These are phyloP conservation scores for Sebastes minor DNA, from an alignment of 2,797 vertebrate genomes.

Conservation along the genomic window DNA sequence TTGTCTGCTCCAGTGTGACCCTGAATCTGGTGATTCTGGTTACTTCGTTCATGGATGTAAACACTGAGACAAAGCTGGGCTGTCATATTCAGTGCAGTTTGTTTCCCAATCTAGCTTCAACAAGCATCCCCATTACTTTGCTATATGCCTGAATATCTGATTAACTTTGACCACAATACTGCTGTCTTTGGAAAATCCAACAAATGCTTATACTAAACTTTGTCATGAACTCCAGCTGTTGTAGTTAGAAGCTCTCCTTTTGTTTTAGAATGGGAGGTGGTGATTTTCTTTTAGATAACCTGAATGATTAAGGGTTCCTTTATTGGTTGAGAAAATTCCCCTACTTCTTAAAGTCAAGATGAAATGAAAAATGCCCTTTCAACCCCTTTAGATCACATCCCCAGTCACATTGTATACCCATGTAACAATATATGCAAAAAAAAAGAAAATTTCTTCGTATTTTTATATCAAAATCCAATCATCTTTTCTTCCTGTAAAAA, in stretches of 20 bases:
- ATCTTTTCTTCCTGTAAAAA: too few species aligned
- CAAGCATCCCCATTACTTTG: background rate
- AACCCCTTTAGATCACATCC: too few species aligned
- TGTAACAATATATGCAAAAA: too few species aligned
- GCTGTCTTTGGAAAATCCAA: background rate
- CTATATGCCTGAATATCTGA: background rate
- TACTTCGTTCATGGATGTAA: background rate
- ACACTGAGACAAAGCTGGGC: background rate
- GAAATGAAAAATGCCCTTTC: too few species aligned
- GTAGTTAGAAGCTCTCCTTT: background rate
- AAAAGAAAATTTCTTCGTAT: too few species aligned
- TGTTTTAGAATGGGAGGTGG: background rate
- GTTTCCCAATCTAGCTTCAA: background rate
- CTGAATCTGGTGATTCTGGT: background rate
- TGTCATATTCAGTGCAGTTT: background rate
- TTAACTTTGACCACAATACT: background rate
- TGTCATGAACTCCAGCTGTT: background rate
- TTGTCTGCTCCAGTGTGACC: background rate
- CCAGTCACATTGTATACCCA: too few species aligned
- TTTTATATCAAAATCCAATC: too few species aligned
- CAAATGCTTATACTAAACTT: background rate
- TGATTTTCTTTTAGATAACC: background rate
- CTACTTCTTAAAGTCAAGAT: too few species aligned
- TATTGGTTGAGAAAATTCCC: too few species aligned
- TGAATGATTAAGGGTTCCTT: background rate